Conservation (phyloP, 2,888 invertebrate genomes). For the Polydrusus cervinus region DNA sequence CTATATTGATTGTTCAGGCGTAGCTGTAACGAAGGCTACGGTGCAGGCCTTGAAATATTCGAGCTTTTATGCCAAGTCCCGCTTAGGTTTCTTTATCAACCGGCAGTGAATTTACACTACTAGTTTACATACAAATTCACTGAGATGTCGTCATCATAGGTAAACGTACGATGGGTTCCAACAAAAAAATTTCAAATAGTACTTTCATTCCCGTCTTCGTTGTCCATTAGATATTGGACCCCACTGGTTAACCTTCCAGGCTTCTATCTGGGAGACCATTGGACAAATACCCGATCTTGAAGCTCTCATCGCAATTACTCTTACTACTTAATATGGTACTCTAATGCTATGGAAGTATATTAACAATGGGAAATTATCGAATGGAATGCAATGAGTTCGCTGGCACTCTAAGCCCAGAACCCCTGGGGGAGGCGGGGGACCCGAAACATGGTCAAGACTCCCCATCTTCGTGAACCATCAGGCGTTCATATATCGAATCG, state of each 20-base stretch:
- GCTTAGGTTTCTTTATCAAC: no score
- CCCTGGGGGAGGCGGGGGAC: constrained; percentile 3
- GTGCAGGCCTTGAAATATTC: no score
- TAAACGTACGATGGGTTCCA: neutral
- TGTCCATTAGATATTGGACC: constrained; percentile 40
- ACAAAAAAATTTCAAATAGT: neutral
- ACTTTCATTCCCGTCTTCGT: neutral
- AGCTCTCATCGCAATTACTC: neutral
- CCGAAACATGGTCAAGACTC: neutral
- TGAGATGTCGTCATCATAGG: neutral
- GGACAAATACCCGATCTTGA: constrained; percentile 1
- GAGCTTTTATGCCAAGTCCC: no score
- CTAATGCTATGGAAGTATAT: no score
- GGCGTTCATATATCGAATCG: neutral
- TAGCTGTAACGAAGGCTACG: no score
- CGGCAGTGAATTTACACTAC: no score
- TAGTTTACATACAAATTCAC: neutral
- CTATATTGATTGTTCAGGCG: no score
- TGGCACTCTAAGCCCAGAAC: constrained; percentile 8
- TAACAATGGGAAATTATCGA: no score
- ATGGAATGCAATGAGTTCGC: neutral
- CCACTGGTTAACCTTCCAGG: constrained; percentile 14
- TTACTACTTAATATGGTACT: no score
- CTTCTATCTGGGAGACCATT: constrained; percentile 2
- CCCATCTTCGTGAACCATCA: neutral